Conservation (phyloP, 2,888 invertebrate genomes). For the Brachylomia viminalis region DNA sequence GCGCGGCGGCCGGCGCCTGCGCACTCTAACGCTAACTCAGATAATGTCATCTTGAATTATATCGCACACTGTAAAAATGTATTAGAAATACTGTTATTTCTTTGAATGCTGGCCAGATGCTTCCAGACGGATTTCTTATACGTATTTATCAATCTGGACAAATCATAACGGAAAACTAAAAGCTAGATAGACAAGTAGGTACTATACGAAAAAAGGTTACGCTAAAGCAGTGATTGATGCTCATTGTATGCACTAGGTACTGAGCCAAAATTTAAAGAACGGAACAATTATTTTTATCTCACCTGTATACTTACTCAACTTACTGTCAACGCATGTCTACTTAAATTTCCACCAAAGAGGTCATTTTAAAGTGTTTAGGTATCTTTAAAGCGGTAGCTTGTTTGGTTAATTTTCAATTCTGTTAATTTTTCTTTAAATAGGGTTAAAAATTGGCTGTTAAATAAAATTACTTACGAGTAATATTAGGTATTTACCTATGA, state of each 20-base stretch:
- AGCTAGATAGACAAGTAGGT: constrained; percentile 4
- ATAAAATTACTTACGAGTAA: not conserved
- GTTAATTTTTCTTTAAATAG: not conserved
- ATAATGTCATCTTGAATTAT: constrained; percentile 65
- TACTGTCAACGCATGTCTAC: not conserved
- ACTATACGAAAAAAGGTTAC: not conserved
- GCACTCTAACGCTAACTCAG: constrained; percentile 56
- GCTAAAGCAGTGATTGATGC: constrained; percentile 10
- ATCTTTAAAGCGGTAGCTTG: no score
- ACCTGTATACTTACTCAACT: not conserved
- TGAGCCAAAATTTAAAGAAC: not conserved
- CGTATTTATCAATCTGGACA: constrained; percentile 17
- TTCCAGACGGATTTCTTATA: not conserved
- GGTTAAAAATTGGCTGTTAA: not conserved
- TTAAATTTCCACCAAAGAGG: not conserved
- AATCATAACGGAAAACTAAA: constrained; percentile 26
- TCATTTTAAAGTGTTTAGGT: no score
- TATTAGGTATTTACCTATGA: no score
- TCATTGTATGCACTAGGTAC: not conserved
- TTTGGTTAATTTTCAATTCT: no score
- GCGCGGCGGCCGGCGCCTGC: constrained; percentile 58
- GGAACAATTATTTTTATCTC: not conserved
- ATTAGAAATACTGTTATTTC: constrained; percentile 55
- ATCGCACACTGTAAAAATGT: constrained; percentile 57
- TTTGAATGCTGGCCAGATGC: constrained; percentile 29